These are phyloP conservation scores for Neoascia interrupta DNA, from an alignment of 2,888 invertebrate genomes.

Conservation along the genomic window DNA sequence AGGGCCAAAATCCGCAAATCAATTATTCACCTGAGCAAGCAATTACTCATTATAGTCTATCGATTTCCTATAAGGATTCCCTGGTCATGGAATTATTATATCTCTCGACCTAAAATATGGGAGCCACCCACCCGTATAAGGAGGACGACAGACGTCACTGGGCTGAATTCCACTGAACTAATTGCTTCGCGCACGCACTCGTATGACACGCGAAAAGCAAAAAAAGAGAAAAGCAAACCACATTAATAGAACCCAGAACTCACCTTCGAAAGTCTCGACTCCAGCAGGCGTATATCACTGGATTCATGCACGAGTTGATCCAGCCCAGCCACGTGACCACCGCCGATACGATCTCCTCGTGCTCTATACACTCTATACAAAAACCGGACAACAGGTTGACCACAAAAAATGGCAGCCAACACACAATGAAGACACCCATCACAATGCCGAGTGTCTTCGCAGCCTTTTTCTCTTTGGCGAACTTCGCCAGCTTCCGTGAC, in stretches of 20 bases:
- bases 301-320: slow-evolving; percentile 98
- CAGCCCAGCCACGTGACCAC: slow-evolving; percentile 96
- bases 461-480: slow-evolving; percentile 98
- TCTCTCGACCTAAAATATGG: not conserved
- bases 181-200: not conserved
- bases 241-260: slow-evolving; percentile 73
- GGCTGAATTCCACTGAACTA: not conserved
- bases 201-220: not conserved
- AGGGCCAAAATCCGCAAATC: slow-evolving; percentile 40
- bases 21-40: slow-evolving; percentile 50
- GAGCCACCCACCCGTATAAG: not conserved
- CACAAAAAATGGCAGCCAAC: slow-evolving; percentile 98
- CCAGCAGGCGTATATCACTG: slow-evolving; percentile 99
- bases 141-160: not conserved
- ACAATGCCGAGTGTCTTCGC: slow-evolving; percentile 98
- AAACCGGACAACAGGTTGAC: slow-evolving; percentile 95
- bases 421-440: slow-evolving; percentile 97
- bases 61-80: slow-evolving; percentile 10
- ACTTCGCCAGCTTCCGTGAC: slow-evolving; percentile 95
- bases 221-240: not conserved
- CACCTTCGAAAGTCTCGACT: slow-evolving; percentile 97
- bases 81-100: slow-evolving; percentile 9
- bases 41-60: slow-evolving; percentile 50
- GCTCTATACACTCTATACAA: slow-evolving; percentile 91
- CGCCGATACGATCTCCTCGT: slow-evolving; percentile 92